Conservation (phyloP, 2,888 invertebrate genomes). For the Eupithecia abbreviata region DNA sequence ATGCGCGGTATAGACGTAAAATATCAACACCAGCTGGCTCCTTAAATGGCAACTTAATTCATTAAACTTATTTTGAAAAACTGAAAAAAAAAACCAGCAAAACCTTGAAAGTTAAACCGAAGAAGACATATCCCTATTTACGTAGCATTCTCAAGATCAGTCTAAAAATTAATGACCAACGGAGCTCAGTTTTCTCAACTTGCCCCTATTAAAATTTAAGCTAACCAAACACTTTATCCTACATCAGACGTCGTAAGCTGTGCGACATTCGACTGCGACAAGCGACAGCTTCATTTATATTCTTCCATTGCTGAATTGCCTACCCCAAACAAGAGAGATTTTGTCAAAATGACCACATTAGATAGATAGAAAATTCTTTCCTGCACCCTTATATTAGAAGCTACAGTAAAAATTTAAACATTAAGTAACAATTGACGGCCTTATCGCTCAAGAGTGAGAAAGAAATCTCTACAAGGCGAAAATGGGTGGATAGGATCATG, state of each 20-base stretch:
- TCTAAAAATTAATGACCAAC: background rate
- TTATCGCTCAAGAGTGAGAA: too few relatives aligned
- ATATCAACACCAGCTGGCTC: too few relatives aligned
- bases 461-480: too few relatives aligned
- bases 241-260: background rate
- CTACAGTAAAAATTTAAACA: too few relatives aligned
- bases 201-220: constrained; percentile 1
- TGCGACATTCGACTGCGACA: background rate
- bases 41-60: too few relatives aligned
- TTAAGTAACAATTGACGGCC: too few relatives aligned
- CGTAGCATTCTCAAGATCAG: background rate
- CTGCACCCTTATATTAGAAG: too few relatives aligned
- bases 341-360: background rate
- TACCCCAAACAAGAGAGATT: too few relatives aligned
- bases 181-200: background rate
- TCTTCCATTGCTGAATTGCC: background rate
- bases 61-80: too few relatives aligned
- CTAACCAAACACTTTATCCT: background rate
- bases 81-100: background rate
- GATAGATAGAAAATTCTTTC: too few relatives aligned
- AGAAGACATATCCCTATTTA: background rate
- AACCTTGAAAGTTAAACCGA: background rate
- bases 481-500: too few relatives aligned
- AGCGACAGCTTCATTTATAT: background rate
- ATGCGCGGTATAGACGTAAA: too few relatives aligned